These are phyloP conservation scores for Coenobita brevimanus DNA, from an alignment of 1,140 invertebrate species.

Conservation along the genomic window DNA sequence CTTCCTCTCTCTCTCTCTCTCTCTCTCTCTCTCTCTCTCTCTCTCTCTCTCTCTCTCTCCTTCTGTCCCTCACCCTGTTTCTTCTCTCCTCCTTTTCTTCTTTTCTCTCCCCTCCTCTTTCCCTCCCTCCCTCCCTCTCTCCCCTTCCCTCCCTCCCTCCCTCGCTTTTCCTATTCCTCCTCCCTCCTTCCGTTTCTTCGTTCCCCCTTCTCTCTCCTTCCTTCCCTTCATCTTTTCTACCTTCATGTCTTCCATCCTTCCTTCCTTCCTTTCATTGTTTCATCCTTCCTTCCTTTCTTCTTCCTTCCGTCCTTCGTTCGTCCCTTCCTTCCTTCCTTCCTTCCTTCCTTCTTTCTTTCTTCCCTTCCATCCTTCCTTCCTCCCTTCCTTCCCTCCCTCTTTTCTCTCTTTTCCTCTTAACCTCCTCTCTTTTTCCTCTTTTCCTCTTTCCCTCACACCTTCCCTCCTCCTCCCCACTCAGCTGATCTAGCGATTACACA, in stretches of 20 bases:
- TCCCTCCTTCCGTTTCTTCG: neutral
- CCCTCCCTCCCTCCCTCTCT: neutral
- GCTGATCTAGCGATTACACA: too few relatives aligned
- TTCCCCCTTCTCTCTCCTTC: neutral
- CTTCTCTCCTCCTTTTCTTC: neutral
- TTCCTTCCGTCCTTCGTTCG: slow-evolving; percentile 2
- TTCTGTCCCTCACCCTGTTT: neutral
- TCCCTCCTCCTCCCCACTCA: neutral
- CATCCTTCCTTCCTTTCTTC: slow-evolving; percentile 18
- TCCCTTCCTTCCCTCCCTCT: neutral
- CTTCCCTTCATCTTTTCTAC: neutral
- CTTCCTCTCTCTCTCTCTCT: too few relatives aligned
- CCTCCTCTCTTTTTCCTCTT: neutral
- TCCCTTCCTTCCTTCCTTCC: too few relatives aligned
- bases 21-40: neutral
- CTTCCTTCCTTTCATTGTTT: neutral
- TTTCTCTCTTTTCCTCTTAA: neutral
- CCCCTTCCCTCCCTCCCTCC: neutral
- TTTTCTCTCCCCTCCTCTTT: neutral
- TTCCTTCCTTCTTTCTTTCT: too few relatives aligned
- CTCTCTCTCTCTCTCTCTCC: slow-evolving; percentile 1
- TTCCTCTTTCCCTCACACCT: neutral
- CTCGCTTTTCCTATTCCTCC: neutral
- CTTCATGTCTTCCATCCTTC: neutral
- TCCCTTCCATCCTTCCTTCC: too few relatives aligned